Percentiles rank a stretch among this genome's conserved stretches.
Evolutionary conservation across 2,797 vertebrate genomes (phyloP).

Genomic region (Euthynnus affinis): DNA sequence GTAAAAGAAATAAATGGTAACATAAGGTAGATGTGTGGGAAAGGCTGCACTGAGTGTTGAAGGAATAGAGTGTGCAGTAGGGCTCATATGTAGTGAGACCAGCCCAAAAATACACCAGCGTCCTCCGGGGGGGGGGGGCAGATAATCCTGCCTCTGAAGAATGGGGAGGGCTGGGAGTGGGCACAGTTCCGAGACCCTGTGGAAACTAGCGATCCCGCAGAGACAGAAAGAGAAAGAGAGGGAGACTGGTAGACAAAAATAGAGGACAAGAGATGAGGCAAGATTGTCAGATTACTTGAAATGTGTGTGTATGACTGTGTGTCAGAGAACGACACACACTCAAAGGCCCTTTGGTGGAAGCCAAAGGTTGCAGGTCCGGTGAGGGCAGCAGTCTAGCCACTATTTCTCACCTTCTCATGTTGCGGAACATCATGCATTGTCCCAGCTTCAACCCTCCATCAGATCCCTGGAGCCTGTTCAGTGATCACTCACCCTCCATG

Average conservation of each 20-base stretch:
- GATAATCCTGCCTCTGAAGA: slow-evolving; percentile 81
- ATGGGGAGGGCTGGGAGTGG: slow-evolving; percentile 66
- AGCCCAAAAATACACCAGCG: slow-evolving; percentile 83
- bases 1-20: slow-evolving; percentile 50
- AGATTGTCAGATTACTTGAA: slow-evolving; percentile 59
- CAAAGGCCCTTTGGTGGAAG: slow-evolving; percentile 44
- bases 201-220: slow-evolving; percentile 69
- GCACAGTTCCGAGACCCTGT: slow-evolving; percentile 68
- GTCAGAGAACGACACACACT: slow-evolving; percentile 21
- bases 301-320: slow-evolving; percentile 21
- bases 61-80: slow-evolving; percentile 64
- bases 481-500: slow-evolving; percentile 94
- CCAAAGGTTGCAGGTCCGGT: slow-evolving; percentile 40
- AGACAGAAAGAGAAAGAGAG: slow-evolving; percentile 58
- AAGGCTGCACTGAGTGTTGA: slow-evolving; percentile 44
- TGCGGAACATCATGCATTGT: slow-evolving; percentile 67
- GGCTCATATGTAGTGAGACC: slow-evolving; percentile 73
- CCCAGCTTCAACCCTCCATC: slow-evolving; percentile 8
- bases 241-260: slow-evolving; percentile 68
- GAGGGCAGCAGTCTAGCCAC: slow-evolving; percentile 31
- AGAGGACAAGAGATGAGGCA: slow-evolving; percentile 57
- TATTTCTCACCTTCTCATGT: slow-evolving; percentile 72
- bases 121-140: slow-evolving; percentile 56
- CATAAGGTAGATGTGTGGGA: slow-evolving; percentile 56
- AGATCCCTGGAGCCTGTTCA: slow-evolving; percentile 2